A percentile compares a stretch with the other conserved stretches of the same genome.
Conservation (phyloP, 2,797 vertebrate species). For the Octomys mimax region DNA sequence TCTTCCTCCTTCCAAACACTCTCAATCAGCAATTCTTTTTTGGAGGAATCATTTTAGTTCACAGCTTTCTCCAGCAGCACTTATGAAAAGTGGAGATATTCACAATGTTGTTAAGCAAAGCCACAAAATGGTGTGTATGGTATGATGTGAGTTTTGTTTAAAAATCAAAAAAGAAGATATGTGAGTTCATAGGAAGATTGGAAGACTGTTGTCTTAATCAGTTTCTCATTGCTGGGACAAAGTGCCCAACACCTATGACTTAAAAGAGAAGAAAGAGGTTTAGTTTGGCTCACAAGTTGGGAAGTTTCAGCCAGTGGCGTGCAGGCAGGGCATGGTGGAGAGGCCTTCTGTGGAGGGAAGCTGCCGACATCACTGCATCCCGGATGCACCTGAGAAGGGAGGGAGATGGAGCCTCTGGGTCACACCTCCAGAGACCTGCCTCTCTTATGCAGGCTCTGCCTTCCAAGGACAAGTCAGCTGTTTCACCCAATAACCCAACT, state of each 20-base stretch:
- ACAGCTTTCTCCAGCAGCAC: background rate
- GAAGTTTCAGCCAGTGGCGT: no score
- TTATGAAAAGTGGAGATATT: background rate
- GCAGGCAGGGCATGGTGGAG: no score
- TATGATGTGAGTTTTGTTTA: background rate
- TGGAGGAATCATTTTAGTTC: background rate
- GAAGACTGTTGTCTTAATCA: background rate
- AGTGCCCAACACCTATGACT: background rate
- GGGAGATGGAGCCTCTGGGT: background rate
- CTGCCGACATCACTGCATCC: background rate
- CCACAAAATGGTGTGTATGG: background rate
- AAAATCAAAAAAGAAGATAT: background rate
- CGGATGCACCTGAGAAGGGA: no score
- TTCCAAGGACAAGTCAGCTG: background rate
- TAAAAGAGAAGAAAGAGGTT: background rate
- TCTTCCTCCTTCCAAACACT: background rate
- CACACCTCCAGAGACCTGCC: background rate
- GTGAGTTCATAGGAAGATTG: background rate
- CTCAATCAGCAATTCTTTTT: background rate
- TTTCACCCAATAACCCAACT: background rate
- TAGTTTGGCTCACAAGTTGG: no score
- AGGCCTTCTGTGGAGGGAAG: background rate
- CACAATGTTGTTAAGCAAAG: background rate
- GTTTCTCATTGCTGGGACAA: background rate
- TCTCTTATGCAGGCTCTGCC: background rate